phyloP scores from a whole-genome alignment of 2,797 vertebrate genomes.

The Acipenser ruthenus region DNA sequence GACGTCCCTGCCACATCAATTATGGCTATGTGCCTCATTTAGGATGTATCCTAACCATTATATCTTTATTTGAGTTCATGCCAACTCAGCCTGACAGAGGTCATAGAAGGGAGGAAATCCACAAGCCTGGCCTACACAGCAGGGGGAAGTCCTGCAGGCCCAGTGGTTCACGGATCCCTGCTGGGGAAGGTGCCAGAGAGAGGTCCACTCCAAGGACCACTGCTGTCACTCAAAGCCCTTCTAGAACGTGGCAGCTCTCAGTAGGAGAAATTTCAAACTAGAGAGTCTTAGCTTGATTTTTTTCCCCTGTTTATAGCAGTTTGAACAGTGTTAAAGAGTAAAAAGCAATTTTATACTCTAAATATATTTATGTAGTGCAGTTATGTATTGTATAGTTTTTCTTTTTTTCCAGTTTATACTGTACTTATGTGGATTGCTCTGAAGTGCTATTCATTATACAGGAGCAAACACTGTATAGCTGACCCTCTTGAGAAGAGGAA shows the following conservation, averaged over 20 bases:
- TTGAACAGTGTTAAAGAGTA: not conserved
- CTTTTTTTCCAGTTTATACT: too few species aligned
- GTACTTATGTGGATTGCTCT: too few species aligned
- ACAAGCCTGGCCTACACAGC: constrained; percentile 43
- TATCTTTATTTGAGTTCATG: constrained; percentile 53
- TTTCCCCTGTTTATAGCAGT: constrained; percentile 15
- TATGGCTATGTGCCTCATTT: constrained; percentile 50
- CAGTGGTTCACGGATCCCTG: constrained; percentile 51
- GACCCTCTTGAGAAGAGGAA: too few species aligned
- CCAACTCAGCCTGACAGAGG: constrained; percentile 56
- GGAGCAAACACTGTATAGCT: too few species aligned
- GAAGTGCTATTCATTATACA: too few species aligned
- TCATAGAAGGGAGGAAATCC: constrained; percentile 45
- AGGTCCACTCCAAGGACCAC: constrained; percentile 49
- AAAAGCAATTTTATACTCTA: too few species aligned
- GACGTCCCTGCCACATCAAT: constrained; percentile 69
- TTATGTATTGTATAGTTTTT: too few species aligned
- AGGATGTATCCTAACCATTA: constrained; percentile 53
- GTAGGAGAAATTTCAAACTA: constrained; percentile 28
- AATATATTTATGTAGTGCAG: too few species aligned
- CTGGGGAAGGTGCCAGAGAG: constrained; percentile 63
- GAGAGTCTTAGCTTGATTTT: constrained; percentile 29
- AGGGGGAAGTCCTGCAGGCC: constrained; percentile 54
- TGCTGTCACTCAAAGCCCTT: constrained; percentile 57
- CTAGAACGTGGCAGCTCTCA: constrained; percentile 38